Evolutionary conservation across 1,140 invertebrate species (phyloP).

Genomic region (Ptiloglossa arizonensis): DNA sequence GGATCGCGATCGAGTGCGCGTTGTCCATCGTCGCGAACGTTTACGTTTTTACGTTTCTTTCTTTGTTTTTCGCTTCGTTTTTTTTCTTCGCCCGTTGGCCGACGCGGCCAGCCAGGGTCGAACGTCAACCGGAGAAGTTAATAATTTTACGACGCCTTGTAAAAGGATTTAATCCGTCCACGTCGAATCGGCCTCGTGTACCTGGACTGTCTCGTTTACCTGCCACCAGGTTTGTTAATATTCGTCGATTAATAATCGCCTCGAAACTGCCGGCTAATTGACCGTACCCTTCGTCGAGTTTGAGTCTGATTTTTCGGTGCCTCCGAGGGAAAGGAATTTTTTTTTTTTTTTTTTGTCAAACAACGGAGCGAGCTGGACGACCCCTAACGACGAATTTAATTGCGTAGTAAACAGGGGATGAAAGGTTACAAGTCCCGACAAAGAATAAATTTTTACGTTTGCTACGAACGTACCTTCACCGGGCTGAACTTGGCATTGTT

Average conservation of each 20-base stretch:
- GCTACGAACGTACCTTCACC: too few species aligned
- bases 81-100: neutral
- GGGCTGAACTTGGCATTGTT: too few species aligned
- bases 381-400: too few species aligned
- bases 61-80: neutral
- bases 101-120: too few species aligned
- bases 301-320: neutral
- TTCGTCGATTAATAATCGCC: neutral
- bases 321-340: neutral
- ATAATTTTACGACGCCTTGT: slow-evolving; percentile 73
- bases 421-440: too few species aligned
- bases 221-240: neutral
- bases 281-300: neutral
- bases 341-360: too few species aligned
- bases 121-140: slow-evolving; percentile 63
- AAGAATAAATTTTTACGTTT: too few species aligned
- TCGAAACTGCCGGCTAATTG: neutral
- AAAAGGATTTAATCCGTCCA: slow-evolving; percentile 62
- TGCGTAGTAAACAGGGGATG: too few species aligned
- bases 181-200: neutral
- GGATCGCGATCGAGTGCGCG: slow-evolving; percentile 54
- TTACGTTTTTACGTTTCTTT: neutral
- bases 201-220: neutral
- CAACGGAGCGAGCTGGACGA: too few species aligned
- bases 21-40: neutral